These are phyloP conservation scores for Gymnoscelis rufifasciata DNA, from an alignment of 2,888 invertebrate genomes.

Conservation along the genomic window DNA sequence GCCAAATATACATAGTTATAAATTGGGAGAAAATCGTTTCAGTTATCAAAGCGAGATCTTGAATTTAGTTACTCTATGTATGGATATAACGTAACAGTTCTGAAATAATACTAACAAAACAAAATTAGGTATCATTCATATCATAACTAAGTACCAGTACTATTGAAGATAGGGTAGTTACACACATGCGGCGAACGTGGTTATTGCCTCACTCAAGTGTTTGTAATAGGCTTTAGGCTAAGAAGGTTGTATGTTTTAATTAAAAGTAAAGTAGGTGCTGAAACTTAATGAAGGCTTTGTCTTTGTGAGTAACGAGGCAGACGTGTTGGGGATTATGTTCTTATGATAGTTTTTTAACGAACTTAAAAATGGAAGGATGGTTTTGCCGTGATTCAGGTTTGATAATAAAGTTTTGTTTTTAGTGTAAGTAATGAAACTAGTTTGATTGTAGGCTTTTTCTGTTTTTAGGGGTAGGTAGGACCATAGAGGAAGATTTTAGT, in stretches of 20 bases:
- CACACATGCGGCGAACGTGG: constrained; percentile 40
- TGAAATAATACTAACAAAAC: not conserved
- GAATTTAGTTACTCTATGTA: no score
- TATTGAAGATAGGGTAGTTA: constrained; percentile 33
- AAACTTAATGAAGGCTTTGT: constrained; percentile 1
- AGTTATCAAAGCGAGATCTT: no score
- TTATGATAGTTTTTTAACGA: no score
- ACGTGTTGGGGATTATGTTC: not conserved
- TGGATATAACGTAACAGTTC: not conserved
- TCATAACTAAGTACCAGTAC: constrained; percentile 37
- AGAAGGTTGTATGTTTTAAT: constrained; percentile 18
- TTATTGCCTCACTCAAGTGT: constrained; percentile 32
- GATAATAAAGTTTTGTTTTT: no score
- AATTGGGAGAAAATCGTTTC: no score
- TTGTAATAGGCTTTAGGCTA: constrained; percentile 18
- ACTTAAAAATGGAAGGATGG: no score
- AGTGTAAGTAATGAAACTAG: no score
- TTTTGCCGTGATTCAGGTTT: no score
- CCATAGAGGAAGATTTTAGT: no score
- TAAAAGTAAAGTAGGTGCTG: constrained; percentile 10
- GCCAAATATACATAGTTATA: no score
- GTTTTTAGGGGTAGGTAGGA: no score
- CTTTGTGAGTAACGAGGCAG: not conserved
- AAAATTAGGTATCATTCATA: constrained; percentile 15
- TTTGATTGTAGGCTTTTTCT: no score